phyloP scores from a whole-genome alignment of 1,140 invertebrate genomes.

The Globodera ellingtonae region DNA sequence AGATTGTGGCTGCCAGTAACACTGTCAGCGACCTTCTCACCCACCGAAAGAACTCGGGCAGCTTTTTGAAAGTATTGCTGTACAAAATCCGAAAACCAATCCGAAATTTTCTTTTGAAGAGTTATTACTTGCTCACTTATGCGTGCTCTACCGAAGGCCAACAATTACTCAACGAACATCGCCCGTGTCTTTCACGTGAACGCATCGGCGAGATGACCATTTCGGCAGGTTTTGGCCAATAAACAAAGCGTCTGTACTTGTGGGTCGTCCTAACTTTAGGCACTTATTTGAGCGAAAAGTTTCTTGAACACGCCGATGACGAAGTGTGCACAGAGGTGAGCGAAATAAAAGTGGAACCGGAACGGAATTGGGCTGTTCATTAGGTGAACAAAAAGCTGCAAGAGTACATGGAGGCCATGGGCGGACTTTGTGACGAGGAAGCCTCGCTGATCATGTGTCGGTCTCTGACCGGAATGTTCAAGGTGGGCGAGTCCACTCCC shows the following conservation, averaged over 20 bases:
- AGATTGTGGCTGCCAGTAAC: constrained; percentile 63
- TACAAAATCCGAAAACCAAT: not conserved
- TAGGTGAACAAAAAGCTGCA: constrained; percentile 58
- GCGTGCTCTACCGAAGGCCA: constrained; percentile 63
- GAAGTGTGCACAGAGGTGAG: constrained; percentile 54
- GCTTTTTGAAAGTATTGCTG: constrained; percentile 51
- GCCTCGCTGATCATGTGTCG: constrained; percentile 62
- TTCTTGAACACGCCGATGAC: constrained; percentile 60
- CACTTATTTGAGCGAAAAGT: constrained; percentile 63
- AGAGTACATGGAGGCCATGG: constrained; percentile 59
- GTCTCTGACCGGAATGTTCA: constrained; percentile 52
- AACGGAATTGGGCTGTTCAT: not conserved
- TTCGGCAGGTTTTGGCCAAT: constrained; percentile 50
- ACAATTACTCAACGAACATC: constrained; percentile 57
- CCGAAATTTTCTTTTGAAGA: constrained; percentile 25
- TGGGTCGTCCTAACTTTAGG: constrained; percentile 31
- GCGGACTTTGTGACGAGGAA: constrained; percentile 60
- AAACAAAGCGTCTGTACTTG: not conserved
- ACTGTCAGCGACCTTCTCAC: constrained; percentile 64
- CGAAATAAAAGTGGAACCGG: not conserved
- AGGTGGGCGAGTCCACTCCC: constrained; percentile 29
- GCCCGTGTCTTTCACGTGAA: constrained; percentile 57
- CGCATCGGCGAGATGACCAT: constrained; percentile 65
- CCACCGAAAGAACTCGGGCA: constrained; percentile 62
- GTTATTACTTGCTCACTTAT: constrained; percentile 64